Conservation (phyloP, 2,113 vertebrate species). For the Protomyctophum bolini region DNA sequence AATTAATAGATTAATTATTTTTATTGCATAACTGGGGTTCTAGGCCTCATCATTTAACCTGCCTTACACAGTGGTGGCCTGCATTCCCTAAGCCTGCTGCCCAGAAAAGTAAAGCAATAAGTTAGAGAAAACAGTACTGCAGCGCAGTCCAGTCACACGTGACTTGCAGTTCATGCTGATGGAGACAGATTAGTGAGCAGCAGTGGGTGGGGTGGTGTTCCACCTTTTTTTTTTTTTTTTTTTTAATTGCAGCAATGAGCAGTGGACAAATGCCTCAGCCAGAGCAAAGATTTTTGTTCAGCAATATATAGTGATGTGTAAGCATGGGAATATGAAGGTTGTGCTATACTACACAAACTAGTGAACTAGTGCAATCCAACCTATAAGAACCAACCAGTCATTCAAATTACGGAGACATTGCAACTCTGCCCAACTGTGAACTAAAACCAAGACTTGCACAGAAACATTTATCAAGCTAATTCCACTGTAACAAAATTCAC, state of each 20-base stretch:
- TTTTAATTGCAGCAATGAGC: no score
- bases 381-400: not conserved
- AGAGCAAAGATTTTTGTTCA: no score
- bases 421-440: not conserved
- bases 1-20: no score
- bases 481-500: no score
- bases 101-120: not conserved
- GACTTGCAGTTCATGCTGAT: not conserved
- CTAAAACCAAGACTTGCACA: not conserved
- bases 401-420: not conserved
- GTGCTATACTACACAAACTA: not conserved
- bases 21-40: no score
- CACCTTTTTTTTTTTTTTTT: not conserved
- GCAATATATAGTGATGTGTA: not conserved
- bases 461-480: not conserved
- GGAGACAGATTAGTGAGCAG: not conserved
- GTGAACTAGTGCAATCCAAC: not conserved
- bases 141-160: not conserved
- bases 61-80: no score
- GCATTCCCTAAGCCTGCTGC: no score
- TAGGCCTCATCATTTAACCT: no score
- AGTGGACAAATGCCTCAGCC: no score
- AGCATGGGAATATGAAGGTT: not conserved
- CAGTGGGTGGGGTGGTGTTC: not conserved
- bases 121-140: not conserved